Evolutionary conservation across 2,797 vertebrate species (phyloP).

Genomic region (Anas flavirostris): DNA sequence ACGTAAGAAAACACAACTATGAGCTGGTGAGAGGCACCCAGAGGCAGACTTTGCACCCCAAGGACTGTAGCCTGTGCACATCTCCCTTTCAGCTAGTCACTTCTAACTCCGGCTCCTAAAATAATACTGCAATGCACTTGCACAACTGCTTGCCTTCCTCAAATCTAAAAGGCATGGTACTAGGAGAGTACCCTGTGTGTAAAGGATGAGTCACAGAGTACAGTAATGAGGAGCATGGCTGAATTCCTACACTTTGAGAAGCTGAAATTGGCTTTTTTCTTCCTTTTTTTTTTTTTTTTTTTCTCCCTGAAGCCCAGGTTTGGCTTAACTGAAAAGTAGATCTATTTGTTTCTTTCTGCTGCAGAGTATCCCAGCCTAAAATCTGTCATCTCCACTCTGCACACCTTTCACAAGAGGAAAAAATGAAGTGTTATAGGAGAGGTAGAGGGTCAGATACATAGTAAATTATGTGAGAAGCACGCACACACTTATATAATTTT

Average conservation of each 20-base stretch:
- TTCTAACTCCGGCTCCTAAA: neutral
- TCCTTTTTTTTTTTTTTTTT: neutral
- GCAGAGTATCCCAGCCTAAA: neutral
- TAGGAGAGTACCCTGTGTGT: neutral
- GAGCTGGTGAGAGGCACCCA: neutral
- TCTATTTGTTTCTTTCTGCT: neutral
- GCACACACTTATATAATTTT: neutral
- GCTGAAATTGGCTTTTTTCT: neutral
- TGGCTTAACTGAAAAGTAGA: neutral
- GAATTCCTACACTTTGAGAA: neutral
- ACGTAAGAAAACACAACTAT: neutral
- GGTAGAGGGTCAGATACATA: neutral
- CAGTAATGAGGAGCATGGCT: neutral
- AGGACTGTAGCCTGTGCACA: rapidly evolving
- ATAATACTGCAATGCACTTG: neutral
- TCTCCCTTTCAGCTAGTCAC: neutral
- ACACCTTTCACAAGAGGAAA: neutral
- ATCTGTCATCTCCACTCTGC: neutral
- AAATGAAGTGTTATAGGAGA: neutral
- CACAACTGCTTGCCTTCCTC: neutral
- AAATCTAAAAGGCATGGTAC: neutral
- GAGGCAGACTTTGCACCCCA: neutral
- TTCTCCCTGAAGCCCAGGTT: neutral
- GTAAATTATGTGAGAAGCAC: neutral
- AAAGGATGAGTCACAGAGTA: neutral